A percentile compares a stretch with the other conserved stretches of the same genome.
Conservation (phyloP, 2,888 invertebrate species). For the Ennomos fuscantarius region DNA sequence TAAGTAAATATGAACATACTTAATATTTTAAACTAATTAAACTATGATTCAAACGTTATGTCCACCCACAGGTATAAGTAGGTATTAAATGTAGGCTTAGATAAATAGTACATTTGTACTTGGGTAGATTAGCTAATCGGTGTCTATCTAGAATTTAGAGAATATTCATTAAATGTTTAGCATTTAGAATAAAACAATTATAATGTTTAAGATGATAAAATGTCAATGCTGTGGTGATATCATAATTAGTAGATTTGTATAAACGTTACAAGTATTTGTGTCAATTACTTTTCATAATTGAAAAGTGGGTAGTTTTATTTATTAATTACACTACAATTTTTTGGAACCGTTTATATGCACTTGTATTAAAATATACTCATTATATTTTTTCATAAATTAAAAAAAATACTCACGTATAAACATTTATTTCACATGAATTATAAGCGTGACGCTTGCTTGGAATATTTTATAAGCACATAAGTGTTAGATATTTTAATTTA, state of each 20-base stretch:
- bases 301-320: neutral
- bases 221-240: constrained; percentile 73
- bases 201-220: constrained; percentile 32
- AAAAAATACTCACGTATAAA: too few species aligned
- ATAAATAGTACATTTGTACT: too few species aligned
- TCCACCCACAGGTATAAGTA: too few species aligned
- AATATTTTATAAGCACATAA: too few species aligned
- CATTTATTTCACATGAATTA: too few species aligned
- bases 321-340: neutral
- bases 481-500: too few species aligned
- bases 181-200: constrained; percentile 1
- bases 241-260: constrained; percentile 62
- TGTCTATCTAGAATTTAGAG: neutral
- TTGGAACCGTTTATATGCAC: neutral
- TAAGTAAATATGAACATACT: too few species aligned
- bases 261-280: constrained; percentile 19
- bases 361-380: neutral
- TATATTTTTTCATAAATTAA: too few species aligned
- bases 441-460: too few species aligned
- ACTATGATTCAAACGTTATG: too few species aligned
- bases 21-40: too few species aligned
- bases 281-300: constrained; percentile 8
- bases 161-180: constrained; percentile 1
- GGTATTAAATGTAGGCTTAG: neutral
- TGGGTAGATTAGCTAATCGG: neutral